phyloP scores from a whole-genome alignment of 1,140 invertebrate species.

The Eriosoma lanigerum region DNA sequence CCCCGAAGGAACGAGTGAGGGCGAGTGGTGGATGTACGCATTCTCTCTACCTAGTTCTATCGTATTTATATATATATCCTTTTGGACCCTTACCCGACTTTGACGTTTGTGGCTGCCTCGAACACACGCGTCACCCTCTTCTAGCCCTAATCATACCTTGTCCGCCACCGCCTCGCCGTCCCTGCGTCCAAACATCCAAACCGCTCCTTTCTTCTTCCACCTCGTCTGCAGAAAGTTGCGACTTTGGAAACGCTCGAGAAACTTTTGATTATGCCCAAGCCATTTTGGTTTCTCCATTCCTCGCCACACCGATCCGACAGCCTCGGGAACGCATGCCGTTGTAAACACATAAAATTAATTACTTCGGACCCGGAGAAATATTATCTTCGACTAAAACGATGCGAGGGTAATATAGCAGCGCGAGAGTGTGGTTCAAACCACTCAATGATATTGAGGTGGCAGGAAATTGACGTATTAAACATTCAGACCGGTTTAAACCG shows the following conservation, averaged over 20 bases:
- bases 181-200: background rate
- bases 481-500: constrained; percentile 48
- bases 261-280: constrained; percentile 51
- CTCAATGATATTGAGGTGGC: constrained; percentile 27
- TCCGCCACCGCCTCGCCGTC: constrained; percentile 1
- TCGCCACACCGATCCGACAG: background rate
- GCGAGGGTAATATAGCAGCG: background rate
- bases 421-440: constrained; percentile 11
- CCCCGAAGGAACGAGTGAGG: constrained; percentile 29
- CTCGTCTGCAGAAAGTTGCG: constrained; percentile 48
- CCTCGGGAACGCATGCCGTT: constrained; percentile 15
- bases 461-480: constrained; percentile 50
- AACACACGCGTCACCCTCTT: constrained; percentile 46
- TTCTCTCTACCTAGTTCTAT: constrained; percentile 29
- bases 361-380: constrained; percentile 41
- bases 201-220: constrained; percentile 3
- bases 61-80: constrained; percentile 27
- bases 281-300: constrained; percentile 8
- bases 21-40: background rate
- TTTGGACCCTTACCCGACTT: constrained; percentile 52
- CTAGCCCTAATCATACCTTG: background rate
- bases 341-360: constrained; percentile 51
- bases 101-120: constrained; percentile 49
- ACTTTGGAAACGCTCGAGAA: constrained; percentile 50
- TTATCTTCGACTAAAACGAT: constrained; percentile 34